Evolutionary conservation across 2,888 invertebrate species (phyloP).

Genomic region (Panzeria rudis): DNA sequence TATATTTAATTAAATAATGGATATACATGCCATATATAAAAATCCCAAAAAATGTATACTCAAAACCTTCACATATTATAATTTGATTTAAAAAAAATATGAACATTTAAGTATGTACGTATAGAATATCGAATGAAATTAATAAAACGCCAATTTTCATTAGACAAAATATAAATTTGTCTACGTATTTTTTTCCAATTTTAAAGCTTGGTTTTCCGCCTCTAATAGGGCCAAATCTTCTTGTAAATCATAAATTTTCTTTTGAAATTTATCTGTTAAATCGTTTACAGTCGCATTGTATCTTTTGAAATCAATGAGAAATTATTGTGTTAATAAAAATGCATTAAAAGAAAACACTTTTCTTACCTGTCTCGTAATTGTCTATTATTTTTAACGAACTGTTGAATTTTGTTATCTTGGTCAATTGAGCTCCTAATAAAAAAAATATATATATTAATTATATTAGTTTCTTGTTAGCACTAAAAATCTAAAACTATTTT

Average conservation of each 20-base stretch:
- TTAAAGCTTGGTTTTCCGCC: constrained; percentile 82
- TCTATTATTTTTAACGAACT: constrained; percentile 74
- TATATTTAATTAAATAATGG: neutral
- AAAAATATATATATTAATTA: neutral
- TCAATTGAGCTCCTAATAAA: constrained; percentile 71
- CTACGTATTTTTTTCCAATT: constrained; percentile 40
- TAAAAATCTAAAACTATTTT: too few relatives aligned
- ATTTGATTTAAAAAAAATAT: neutral
- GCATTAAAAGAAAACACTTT: neutral
- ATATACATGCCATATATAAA: neutral
- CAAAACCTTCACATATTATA: constrained; percentile 4
- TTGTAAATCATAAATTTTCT: constrained; percentile 85
- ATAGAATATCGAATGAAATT: neutral
- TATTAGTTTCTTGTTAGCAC: too few relatives aligned
- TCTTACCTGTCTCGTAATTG: constrained; percentile 76
- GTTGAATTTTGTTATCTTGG: constrained; percentile 76
- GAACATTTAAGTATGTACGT: neutral
- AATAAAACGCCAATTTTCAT: neutral
- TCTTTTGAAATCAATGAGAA: constrained; percentile 80
- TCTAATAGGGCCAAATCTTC: constrained; percentile 85
- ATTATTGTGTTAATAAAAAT: neutral
- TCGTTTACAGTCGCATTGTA: constrained; percentile 88
- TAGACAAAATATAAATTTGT: neutral
- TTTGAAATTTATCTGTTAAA: constrained; percentile 87
- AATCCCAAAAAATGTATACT: neutral